Base-by-base conservation (phyloP, 2,113 vertebrate genomes). In the Pelobates fuscus region DNA sequence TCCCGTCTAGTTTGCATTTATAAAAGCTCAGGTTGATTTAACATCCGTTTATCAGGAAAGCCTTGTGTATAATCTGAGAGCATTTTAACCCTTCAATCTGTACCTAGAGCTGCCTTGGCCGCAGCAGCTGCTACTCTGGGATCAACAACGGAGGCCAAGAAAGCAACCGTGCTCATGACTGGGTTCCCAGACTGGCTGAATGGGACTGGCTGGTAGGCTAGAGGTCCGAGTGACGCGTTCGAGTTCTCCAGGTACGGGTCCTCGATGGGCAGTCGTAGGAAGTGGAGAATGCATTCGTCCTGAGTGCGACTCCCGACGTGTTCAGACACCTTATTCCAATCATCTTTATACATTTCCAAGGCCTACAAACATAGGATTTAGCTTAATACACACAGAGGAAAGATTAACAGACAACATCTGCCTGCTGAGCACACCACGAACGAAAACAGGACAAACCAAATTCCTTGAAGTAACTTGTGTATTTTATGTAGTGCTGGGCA, bases 241-340 rank as follows among this genome's bases (percentile, higher is more conserved):
- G 94, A 94, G 77, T 92, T 95, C 88, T 99, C 97, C 81, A 99
- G 83, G 79, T 98, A 99, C 0, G 96, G 97, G 26, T 98, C 96
- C 63, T 99, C 97, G 1, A 99, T 99, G 3, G 97, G 97, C 14
- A 99, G 92, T 0, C 97, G 86, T 80, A 98, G 83, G 73, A 98
- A 99, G 76, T 99, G 96, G 10, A 99, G 93, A 69, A 98, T 99
- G 78, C 97, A 98, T 82, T 99, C 97, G 2, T 99, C 96, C 71
- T 98, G 97, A 2, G 97, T 98, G 18, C 96, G 94, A 60, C 95
- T 98, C 18, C 96, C 97, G 0, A 99, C 92, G 0, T 98, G 97
- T 88, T 99, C 97, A 0, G 96, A 99, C 58, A 98, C 97, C 79
- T 98, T 99, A 87, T 99, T 99, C 97, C 97, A 98, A 86, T 99